Base-by-base conservation (phyloP, 2,797 vertebrate species). In the Lepilemur septentrionalis region DNA sequence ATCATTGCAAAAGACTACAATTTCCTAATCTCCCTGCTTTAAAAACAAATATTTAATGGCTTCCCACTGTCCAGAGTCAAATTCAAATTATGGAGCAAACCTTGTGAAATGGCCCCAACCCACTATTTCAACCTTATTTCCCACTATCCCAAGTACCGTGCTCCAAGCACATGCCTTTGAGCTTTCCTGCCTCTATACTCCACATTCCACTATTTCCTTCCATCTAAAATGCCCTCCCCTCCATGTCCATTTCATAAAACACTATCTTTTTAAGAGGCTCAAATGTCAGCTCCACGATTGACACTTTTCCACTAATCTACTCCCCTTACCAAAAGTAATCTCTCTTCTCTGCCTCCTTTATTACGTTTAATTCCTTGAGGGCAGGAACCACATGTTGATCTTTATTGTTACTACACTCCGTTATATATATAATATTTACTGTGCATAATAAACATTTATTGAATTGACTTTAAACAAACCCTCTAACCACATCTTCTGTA, bases 1-100 rank as follows among this genome's bases (percentile, higher is more conserved):
- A 65, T 55, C 32, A 23, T 55, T 65, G 85, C 65, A 88, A 83
- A 72, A 91, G 25, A 85, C 61, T 76, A 48, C 30, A 82, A 96
- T 73, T 93, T 93, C 70, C 35, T 83, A 87, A n/a, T 50, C 70
- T 67, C 87, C 50, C 90, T 72, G 28, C 46, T 89, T 89, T 92
- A 86, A 76, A 95, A 79, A 93, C 70, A 86, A 50, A 57, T 76
- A 85, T 28, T 89, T 55, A 59, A 67, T 48, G 48, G 55, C 32
- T 88, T 94, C 52, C 73, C 57, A 89, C 20, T 59, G 7, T 25
- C 38, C n/a, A 85, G 30, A 72, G 43, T 70, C 80, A n/a, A 86
- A 92, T 72, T 88, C 48, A 91, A 91, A 87, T 91, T 73, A 87
- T 1, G n/a, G 8, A 86, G 25, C 46, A 75, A 73, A 5, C 30